Evolutionary conservation across 2,113 vertebrate genomes (phyloP).

Genomic region (Merops nubicus): DNA sequence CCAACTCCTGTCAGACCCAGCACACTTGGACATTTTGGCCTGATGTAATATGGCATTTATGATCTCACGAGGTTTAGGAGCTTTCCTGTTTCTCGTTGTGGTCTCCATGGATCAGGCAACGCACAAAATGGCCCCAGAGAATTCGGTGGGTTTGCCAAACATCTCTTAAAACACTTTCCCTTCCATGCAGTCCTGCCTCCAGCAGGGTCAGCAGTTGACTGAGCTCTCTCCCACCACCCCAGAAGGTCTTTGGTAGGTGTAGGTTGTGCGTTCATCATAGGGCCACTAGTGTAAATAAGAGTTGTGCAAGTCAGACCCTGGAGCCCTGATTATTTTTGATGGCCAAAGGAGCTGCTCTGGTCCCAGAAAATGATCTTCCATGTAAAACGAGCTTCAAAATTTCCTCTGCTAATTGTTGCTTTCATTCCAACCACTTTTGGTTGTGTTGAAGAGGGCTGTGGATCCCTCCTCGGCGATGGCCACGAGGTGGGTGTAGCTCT

Average conservation of each 20-base stretch:
- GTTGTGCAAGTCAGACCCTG: neutral
- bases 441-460: neutral
- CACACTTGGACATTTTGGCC: neutral
- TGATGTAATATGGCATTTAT: neutral
- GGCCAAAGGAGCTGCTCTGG: neutral
- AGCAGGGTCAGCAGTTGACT: rapidly evolving
- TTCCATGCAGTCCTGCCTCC: neutral
- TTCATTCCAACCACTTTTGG: neutral
- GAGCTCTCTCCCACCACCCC: neutral
- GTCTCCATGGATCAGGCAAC: neutral
- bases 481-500: neutral
- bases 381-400: neutral
- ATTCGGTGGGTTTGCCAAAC: neutral
- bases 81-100: neutral
- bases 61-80: neutral
- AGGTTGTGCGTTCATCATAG: neutral
- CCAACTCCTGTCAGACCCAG: neutral
- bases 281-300: neutral
- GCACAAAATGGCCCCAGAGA: neutral
- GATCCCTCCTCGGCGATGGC: neutral
- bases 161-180: neutral
- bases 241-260: neutral
- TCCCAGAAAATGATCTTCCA: neutral
- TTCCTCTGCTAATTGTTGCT: neutral
- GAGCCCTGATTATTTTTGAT: neutral